Evolutionary conservation across 2,797 vertebrate genomes (phyloP), one percentile per base, ranked within the genome.

Genomic region (Lophius americanus): DNA sequence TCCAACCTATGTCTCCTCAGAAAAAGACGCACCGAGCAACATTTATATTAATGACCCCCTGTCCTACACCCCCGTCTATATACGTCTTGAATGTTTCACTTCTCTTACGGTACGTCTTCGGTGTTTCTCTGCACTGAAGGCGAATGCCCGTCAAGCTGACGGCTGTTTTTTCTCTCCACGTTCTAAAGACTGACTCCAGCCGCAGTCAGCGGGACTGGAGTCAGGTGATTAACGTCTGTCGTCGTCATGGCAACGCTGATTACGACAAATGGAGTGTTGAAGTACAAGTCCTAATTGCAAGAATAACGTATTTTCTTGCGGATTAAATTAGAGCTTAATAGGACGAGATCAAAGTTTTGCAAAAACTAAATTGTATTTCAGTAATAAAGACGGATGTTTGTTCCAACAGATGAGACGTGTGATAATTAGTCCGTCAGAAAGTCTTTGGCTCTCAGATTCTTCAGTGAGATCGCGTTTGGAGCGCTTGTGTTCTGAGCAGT

Each of bases 1-100:
- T 51, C 7, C 42, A 63, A 68, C 66, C 64, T n/a, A 32, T 43
- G 59, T 62, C 54, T 70, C 59, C 41, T 52, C 8, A 60, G 53
- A 33, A 38, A 37, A 32, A 36, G 2, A 33, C 32, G 39, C n/a
- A 6, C 12, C 53, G 51, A 39, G 46, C 3, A 23, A 64, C 50
- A 63, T 42, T 11, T 49, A 60, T 36, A 48, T 60, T 41, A 13
- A 39, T 51, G 43, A 7, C 60, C 46, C 32, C 14, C 42, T 67
- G 35, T 47, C 51, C 11, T 5, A 10, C 58, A 14, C 7, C 58
- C 53, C 23, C 9, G 9, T 42, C 3, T 9, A 7, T 42, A 3
- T 42, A 9, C 7, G 9, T 6, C 9, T 42, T 42, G 7, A 8
- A 9, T 42, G 7, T 8, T 42, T 42, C 10, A 42, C 41, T 51